phyloP scores from a whole-genome alignment of 2,888 invertebrate species.

The Xanthia icteritia region DNA sequence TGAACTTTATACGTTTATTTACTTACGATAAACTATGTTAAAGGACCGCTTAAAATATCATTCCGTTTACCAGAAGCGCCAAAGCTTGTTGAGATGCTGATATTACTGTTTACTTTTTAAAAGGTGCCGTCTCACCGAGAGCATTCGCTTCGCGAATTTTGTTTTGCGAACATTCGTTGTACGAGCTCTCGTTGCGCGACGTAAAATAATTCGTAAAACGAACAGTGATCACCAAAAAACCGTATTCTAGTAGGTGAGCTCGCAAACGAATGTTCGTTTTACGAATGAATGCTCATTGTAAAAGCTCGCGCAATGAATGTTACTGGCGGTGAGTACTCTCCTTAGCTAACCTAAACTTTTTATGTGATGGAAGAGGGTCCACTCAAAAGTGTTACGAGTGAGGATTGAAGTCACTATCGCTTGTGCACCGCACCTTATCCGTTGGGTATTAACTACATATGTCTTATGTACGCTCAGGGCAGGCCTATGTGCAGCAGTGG shows the following conservation, averaged over 20 bases:
- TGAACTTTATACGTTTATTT: neutral
- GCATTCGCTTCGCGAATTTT: neutral
- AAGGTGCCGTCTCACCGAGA: too few species aligned
- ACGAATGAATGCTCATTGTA: neutral
- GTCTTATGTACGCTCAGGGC: too few species aligned
- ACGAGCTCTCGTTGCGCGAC: neutral
- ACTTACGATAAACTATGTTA: neutral
- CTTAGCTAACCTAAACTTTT: neutral
- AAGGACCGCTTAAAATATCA: neutral
- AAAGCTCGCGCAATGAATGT: neutral
- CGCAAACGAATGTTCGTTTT: neutral
- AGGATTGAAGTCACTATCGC: neutral
- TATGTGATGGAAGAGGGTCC: too few species aligned
- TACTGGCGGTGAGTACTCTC: neutral
- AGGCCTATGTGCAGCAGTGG: neutral
- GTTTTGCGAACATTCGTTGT: neutral
- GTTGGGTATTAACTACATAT: neutral
- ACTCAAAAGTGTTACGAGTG: neutral
- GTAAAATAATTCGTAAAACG: neutral
- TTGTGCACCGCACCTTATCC: neutral
- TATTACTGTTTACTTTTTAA: neutral
- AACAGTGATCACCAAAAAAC: neutral
- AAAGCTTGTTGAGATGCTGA: neutral
- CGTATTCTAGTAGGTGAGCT: neutral
- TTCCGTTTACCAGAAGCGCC: neutral